phyloP scores from a whole-genome alignment of 2,113 vertebrate species.

The Heterocephalus glaber region DNA sequence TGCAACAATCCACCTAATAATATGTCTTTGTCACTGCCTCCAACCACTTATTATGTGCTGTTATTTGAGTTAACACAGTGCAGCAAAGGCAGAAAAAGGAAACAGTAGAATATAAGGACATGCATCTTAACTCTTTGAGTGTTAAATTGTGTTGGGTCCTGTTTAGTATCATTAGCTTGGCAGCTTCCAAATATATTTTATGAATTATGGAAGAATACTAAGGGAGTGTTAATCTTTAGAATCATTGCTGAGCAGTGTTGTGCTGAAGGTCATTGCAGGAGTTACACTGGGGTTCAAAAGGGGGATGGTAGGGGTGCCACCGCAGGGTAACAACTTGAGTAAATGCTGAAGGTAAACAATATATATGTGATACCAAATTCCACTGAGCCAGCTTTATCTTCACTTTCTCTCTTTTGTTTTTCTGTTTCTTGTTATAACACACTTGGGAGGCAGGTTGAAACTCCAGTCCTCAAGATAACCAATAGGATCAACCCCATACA shows the following conservation, averaged over 20 bases:
- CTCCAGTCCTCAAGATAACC: not conserved
- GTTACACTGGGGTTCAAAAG: not conserved
- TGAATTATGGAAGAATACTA: not conserved
- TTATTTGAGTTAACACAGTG: not conserved
- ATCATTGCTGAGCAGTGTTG: not conserved
- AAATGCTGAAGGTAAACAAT: not conserved
- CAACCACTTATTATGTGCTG: not conserved
- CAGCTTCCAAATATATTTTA: not conserved
- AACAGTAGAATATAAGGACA: not conserved
- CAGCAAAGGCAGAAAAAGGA: not conserved
- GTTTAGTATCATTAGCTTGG: not conserved
- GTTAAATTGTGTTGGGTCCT: not conserved
- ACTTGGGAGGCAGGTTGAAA: conserved; percentile 12
- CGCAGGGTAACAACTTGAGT: not conserved
- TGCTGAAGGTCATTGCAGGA: not conserved
- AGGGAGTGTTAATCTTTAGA: not conserved
- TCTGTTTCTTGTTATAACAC: not conserved
- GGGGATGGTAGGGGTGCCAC: rapidly evolving
- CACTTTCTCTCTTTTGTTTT: conserved; percentile 10
- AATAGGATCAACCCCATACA: not conserved
- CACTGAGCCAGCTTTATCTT: not conserved
- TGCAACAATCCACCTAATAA: not conserved
- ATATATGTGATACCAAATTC: not conserved
- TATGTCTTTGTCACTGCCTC: not conserved
- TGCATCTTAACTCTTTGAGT: not conserved